Conservation (phyloP, 2,113 vertebrate genomes). For the Eudyptes chrysolophus region DNA sequence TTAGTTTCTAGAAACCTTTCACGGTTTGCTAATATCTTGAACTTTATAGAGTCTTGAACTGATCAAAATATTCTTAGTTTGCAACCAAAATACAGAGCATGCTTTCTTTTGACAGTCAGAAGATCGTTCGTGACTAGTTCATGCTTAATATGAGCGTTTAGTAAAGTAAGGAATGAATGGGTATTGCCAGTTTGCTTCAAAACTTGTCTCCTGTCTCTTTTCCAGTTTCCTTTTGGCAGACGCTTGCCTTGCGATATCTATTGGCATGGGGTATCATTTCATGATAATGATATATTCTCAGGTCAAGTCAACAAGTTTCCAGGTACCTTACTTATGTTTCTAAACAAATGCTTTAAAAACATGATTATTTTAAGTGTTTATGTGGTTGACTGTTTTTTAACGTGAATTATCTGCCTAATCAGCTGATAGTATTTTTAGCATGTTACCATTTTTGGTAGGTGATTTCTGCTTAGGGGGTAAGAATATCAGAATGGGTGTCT, state of each 20-base stretch:
- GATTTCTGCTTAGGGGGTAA: neutral
- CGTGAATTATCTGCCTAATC: neutral
- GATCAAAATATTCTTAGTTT: neutral
- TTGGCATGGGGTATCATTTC: constrained; percentile 96
- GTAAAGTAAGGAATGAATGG: neutral
- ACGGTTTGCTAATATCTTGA: neutral
- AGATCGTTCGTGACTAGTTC: neutral
- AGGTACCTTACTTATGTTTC: constrained; percentile 77
- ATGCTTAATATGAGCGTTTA: accelerated
- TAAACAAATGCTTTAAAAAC: neutral
- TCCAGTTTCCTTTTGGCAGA: constrained; percentile 88
- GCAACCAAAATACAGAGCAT: neutral
- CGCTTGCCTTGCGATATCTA: constrained; percentile 94
- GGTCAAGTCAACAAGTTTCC: constrained; percentile 99
- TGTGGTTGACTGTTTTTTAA: neutral
- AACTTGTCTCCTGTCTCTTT: neutral
- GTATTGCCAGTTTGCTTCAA: neutral
- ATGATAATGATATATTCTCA: constrained; percentile 89
- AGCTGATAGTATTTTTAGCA: neutral
- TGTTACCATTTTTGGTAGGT: neutral
- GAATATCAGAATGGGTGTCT: neutral
- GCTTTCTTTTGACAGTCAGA: neutral
- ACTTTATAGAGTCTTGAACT: neutral
- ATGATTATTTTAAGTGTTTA: neutral
- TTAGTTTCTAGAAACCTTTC: neutral